Percentiles rank a stretch among this genome's conserved stretches.
These are phyloP conservation scores for Smutsia temminckii DNA, from an alignment of 2,797 vertebrate genomes.

Conservation along the genomic window DNA sequence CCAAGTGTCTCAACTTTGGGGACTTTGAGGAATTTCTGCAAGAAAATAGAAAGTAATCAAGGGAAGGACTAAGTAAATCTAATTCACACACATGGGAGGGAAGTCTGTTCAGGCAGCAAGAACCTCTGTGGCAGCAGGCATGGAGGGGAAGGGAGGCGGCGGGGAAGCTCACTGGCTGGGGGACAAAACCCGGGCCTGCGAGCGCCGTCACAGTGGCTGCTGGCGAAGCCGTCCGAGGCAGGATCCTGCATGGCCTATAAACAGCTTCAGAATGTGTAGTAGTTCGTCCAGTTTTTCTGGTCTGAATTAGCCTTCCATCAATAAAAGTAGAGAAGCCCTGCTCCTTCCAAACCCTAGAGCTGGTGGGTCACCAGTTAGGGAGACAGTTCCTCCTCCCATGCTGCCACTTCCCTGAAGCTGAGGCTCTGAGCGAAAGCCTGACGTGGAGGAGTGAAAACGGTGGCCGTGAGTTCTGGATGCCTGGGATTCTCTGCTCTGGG, in stretches of 20 bases:
- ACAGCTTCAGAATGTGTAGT: too few relatives aligned
- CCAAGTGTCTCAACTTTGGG: neutral
- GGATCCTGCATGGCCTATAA: accelerated
- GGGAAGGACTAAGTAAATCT: neutral
- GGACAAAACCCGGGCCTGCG: neutral
- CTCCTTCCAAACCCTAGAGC: neutral
- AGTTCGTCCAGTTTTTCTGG: neutral
- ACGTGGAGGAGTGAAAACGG: neutral
- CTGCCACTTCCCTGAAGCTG: neutral
- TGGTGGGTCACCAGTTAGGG: neutral
- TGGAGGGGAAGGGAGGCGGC: neutral
- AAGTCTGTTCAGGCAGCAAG: neutral
- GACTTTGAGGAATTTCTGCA: neutral
- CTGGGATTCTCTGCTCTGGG: neutral
- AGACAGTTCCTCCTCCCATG: neutral
- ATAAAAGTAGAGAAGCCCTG: neutral
- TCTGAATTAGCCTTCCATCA: neutral
- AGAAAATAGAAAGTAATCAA: neutral
- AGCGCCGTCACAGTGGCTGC: neutral
- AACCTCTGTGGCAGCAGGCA: neutral
- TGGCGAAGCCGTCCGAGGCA: neutral
- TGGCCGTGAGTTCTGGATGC: neutral
- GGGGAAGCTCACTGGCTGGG: neutral
- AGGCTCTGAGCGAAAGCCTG: neutral
- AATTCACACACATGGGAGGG: neutral